Conservation (phyloP, 2,888 invertebrate genomes). For the Pterostichus niger region DNA sequence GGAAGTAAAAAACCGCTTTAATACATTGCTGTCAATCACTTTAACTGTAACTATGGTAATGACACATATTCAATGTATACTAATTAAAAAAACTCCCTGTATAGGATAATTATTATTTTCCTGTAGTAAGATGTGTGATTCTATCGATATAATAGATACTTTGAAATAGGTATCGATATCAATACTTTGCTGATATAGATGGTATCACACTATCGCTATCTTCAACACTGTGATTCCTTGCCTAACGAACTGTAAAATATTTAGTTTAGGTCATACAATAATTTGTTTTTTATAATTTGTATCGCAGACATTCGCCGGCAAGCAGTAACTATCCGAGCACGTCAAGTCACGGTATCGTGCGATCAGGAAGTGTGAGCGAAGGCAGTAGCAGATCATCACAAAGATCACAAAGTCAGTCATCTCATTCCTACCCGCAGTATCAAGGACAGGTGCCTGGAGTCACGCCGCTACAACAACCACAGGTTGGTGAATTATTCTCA, state of each 20-base stretch:
- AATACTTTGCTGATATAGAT: too few relatives aligned
- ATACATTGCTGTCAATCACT: too few relatives aligned
- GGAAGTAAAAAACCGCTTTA: too few relatives aligned
- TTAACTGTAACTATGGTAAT: too few relatives aligned
- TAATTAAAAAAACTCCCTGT: too few relatives aligned
- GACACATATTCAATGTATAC: too few relatives aligned
- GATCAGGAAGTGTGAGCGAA: constrained; percentile 73
- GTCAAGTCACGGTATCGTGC: constrained; percentile 72
- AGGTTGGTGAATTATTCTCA: constrained; percentile 38
- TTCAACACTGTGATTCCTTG: too few relatives aligned
- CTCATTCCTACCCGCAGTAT: constrained; percentile 72
- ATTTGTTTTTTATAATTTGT: background rate
- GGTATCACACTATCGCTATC: too few relatives aligned
- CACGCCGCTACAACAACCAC: constrained; percentile 68
- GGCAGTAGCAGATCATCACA: constrained; percentile 74
- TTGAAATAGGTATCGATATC: too few relatives aligned
- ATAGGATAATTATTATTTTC: too few relatives aligned
- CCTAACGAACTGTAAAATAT: background rate
- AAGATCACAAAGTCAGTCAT: constrained; percentile 70
- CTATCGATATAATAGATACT: too few relatives aligned
- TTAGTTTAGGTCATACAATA: background rate
- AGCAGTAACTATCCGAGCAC: constrained; percentile 73
- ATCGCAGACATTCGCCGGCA: constrained; percentile 75
- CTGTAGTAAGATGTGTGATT: too few relatives aligned
- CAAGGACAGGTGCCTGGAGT: constrained; percentile 73